These are phyloP conservation scores for Pammene fasciana DNA, from an alignment of 2,888 invertebrate genomes.

Conservation along the genomic window DNA sequence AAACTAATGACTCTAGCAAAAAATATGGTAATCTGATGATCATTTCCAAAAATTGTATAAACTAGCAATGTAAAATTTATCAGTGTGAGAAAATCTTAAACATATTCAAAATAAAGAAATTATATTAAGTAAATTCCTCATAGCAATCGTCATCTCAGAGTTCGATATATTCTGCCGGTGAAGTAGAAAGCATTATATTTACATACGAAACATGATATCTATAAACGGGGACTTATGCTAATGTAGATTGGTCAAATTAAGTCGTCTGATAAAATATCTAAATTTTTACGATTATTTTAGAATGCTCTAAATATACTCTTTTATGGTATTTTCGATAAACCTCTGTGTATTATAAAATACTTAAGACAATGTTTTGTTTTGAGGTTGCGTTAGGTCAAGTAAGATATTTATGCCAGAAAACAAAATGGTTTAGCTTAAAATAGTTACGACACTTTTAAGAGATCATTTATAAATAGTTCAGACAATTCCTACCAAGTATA, in stretches of 20 bases:
- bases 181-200: slow-evolving; percentile 16
- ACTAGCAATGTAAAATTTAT: neutral
- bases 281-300: neutral
- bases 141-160: neutral
- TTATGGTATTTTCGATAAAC: neutral
- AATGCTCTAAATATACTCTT: slow-evolving; percentile 1
- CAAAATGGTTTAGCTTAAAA: no score
- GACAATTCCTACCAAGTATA: no score
- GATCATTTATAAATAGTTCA: no score
- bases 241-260: slow-evolving; percentile 14
- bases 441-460: no score
- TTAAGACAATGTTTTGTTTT: no score
- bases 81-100: neutral
- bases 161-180: no score
- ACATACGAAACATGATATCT: neutral
- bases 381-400: no score
- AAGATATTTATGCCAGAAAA: no score
- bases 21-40: no score
- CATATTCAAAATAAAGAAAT: neutral
- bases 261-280: neutral
- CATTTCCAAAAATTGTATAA: no score
- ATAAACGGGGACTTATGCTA: slow-evolving; percentile 5
- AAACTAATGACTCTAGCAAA: no score
- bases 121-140: neutral
- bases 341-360: no score